phyloP scores from a whole-genome alignment of 2,888 invertebrate genomes.

The Agrotis ipsilon region DNA sequence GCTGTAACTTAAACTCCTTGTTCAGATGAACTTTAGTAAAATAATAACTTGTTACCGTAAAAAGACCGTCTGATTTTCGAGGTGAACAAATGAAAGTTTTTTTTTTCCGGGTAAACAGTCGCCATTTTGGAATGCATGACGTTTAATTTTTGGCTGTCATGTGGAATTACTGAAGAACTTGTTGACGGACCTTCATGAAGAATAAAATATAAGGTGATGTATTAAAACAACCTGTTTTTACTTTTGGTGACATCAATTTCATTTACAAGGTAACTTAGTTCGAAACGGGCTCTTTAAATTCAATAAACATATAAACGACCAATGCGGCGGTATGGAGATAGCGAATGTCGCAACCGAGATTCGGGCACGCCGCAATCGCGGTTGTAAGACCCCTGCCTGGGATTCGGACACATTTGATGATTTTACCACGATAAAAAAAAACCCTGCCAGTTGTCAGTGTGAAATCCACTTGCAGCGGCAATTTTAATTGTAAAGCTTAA shows the following conservation, averaged over 20 bases:
- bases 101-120: constrained; percentile 9
- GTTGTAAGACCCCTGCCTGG: too few species aligned
- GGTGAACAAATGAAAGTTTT: constrained; percentile 50
- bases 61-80: constrained; percentile 34
- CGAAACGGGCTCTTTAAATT: background rate
- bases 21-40: constrained; percentile 30
- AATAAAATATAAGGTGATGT: constrained; percentile 16
- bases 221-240: background rate
- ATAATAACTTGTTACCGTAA: constrained; percentile 31
- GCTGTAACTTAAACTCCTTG: constrained; percentile 42
- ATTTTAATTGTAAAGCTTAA: too few species aligned
- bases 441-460: background rate
- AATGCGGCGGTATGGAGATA: too few species aligned
- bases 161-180: background rate
- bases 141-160: constrained; percentile 5
- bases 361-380: too few species aligned
- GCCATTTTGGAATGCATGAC: constrained; percentile 18
- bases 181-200: background rate
- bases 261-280: background rate
- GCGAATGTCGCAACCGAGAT: too few species aligned
- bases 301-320: background rate
- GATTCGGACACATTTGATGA: too few species aligned
- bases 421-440: too few species aligned
- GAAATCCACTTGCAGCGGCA: too few species aligned
- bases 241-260: background rate